Base-by-base conservation (phyloP, 2,888 invertebrate species). In the Petrophora chlorosata region DNA sequence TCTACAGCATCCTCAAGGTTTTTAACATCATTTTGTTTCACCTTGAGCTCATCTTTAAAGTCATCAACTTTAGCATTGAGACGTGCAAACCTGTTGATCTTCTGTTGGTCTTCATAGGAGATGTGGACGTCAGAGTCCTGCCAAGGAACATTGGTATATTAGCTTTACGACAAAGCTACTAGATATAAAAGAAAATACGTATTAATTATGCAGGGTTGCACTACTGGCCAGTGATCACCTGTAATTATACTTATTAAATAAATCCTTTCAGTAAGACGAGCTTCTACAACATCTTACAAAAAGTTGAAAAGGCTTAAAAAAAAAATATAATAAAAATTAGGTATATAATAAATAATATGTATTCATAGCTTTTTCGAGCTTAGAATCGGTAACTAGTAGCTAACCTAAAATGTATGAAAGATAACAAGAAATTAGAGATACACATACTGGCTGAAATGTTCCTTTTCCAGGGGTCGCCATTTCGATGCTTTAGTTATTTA, bases 31-130 rank as follows among this genome's bases (percentile, higher is more conserved):
- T 97, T 97, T 92, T 96, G 94, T 87, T 96, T 97, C 22, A 92
- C 85, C 87, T 95, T 95, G 22, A 98, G 86, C 80, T 98, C 97
- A 62, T 97, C 95, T 79, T 96, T 97, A 8, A 95, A 90, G 76
- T 98, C 98, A 67, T 98, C 97, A 70, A 98, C 92, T 82, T 95
- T 95, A 0, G 97, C 98, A 90, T 99, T 98, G 56, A 96, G 93
- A 53, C 97, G 93, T 0, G 99, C 99, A 86, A 99, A 99, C 79
- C 94, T 95, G 83, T 99, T 99, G 57, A 99, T 99, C 89, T 97
- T 97, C 75, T 97, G 96, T 85, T 99, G 99, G 89, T 99, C 99
- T 81, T 98, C 98, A 73, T 93, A 97, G 0, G 97, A 97, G 65
- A 99, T 98, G 79, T 98, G 96, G 50, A 98, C 96, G 90, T 98